Conservation (phyloP, 2,888 invertebrate species). For the Volucella inanis region DNA sequence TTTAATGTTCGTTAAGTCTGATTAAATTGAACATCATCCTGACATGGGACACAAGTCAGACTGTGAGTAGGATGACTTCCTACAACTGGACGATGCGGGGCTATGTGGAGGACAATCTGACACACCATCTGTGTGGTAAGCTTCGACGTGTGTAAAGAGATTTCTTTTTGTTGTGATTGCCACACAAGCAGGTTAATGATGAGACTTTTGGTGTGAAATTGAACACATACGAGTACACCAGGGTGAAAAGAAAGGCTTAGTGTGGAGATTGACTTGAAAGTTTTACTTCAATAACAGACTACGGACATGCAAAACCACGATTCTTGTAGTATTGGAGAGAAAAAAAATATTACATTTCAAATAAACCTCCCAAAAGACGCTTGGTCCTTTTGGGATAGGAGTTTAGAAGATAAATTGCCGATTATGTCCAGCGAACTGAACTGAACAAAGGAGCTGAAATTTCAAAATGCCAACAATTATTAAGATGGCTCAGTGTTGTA, state of each 20-base stretch:
- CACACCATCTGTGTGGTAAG: conserved; percentile 18
- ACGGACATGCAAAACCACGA: neutral
- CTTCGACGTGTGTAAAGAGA: conserved; percentile 13
- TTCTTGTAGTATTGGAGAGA: neutral
- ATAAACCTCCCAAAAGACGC: too few relatives aligned
- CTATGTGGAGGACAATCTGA: conserved; percentile 22
- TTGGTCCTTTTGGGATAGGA: too few relatives aligned
- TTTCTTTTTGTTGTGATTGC: conserved; percentile 41
- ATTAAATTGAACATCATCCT: conserved; percentile 50
- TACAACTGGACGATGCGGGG: conserved; percentile 16
- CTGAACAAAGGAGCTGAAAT: too few relatives aligned
- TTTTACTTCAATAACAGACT: neutral
- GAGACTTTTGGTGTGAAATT: conserved; percentile 29
- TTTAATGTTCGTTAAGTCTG: conserved; percentile 57
- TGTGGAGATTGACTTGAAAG: conserved; percentile 22
- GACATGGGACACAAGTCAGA: conserved; percentile 31
- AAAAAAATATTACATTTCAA: neutral
- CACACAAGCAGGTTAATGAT: conserved; percentile 50
- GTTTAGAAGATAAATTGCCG: too few relatives aligned
- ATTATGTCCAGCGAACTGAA: too few relatives aligned
- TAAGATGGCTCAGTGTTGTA: too few relatives aligned
- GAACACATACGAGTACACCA: neutral
- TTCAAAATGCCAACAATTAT: too few relatives aligned
- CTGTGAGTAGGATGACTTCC: conserved; percentile 27
- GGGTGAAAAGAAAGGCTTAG: neutral